Percentiles rank a stretch among this genome's conserved stretches.
phyloP scores from a whole-genome alignment of 1,140 invertebrate genomes.

The Parapsyche elsis region DNA sequence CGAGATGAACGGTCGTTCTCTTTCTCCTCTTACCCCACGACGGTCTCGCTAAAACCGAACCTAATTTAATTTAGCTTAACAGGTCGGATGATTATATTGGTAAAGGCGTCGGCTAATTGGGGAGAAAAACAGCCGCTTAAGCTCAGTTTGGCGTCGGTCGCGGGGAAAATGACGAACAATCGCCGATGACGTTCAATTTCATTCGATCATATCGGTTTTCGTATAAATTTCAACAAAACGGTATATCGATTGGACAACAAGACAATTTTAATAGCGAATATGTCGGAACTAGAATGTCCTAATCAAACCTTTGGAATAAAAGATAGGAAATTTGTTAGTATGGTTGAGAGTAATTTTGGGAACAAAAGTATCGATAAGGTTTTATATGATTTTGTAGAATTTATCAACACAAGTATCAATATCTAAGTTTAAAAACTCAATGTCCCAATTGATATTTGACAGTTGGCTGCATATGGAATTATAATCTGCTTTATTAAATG shows the following conservation, averaged over 20 bases:
- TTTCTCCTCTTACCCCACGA: background rate
- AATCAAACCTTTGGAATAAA: no score
- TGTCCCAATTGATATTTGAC: no score
- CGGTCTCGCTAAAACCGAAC: background rate
- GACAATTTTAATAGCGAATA: background rate
- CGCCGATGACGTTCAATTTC: background rate
- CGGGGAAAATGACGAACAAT: background rate
- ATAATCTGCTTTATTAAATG: no score
- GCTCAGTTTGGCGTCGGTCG: background rate
- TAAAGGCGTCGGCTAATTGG: conserved; percentile 13
- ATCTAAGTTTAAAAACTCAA: no score
- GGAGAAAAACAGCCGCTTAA: background rate
- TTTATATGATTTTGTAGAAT: no score
- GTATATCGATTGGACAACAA: background rate
- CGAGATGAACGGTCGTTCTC: background rate
- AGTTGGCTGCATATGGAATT: no score
- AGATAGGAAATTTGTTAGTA: no score
- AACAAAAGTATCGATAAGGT: no score
- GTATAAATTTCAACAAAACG: no score
- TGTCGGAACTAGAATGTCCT: background rate
- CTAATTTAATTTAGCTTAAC: conserved; percentile 25
- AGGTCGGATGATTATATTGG: conserved; percentile 4
- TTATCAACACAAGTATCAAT: no score
- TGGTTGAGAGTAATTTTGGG: no score
- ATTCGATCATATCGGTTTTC: no score